Evolutionary conservation across 2,797 vertebrate genomes (phyloP).

Genomic region (Danio kyathit): DNA sequence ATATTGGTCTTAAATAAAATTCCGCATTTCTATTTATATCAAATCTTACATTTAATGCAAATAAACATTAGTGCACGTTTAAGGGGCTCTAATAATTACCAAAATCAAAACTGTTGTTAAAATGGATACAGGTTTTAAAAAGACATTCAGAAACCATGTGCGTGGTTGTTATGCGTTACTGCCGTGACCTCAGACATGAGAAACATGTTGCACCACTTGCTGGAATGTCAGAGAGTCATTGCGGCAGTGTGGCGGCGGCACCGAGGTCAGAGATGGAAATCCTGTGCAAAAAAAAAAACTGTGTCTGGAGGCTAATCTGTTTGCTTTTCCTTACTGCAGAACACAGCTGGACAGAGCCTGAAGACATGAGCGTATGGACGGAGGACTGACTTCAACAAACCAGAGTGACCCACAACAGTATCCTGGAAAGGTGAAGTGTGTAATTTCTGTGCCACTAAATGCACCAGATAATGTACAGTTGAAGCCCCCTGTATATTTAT

Average conservation of each 20-base stretch:
- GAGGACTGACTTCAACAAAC: neutral
- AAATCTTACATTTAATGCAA: conserved; percentile 36
- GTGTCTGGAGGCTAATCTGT: neutral
- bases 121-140: conserved; percentile 7
- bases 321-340: neutral
- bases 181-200: conserved; percentile 9
- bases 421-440: conserved; percentile 4
- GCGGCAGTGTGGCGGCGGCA: conserved; percentile 61
- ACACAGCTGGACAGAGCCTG: conserved; percentile 1
- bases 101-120: neutral
- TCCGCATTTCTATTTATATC: neutral
- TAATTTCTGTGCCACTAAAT: neutral
- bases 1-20: conserved; percentile 36
- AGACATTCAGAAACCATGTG: conserved; percentile 15
- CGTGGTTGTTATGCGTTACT: neutral
- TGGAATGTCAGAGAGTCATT: conserved; percentile 60
- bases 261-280: conserved; percentile 48
- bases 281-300: conserved; percentile 21
- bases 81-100: conserved; percentile 15
- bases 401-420: neutral
- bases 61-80: conserved; percentile 25
- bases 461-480: neutral
- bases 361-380: neutral
- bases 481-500: too few species aligned
- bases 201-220: conserved; percentile 25